Evolutionary conservation across 2,113 vertebrate genomes (phyloP).

Genomic region (Muscicapa adusta): DNA sequence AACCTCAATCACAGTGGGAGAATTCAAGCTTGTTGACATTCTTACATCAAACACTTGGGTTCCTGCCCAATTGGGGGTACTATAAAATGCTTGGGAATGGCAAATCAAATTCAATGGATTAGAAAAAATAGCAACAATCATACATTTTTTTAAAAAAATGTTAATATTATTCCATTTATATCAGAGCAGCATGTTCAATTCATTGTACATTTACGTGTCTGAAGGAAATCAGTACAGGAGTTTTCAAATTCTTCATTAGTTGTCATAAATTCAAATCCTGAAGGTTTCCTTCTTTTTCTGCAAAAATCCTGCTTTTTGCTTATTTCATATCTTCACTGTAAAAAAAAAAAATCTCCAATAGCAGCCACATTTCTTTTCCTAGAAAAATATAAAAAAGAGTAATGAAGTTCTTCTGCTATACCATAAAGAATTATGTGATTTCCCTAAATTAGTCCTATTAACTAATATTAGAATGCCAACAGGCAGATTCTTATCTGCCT

Average conservation of each 20-base stretch:
- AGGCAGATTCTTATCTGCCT: background rate
- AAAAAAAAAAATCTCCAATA: background rate
- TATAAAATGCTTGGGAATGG: background rate
- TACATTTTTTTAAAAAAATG: background rate
- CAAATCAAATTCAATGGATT: background rate
- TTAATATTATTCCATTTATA: background rate
- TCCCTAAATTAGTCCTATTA: background rate
- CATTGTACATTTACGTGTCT: background rate
- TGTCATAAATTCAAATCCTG: background rate
- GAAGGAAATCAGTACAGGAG: background rate
- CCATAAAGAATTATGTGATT: background rate
- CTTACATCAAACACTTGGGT: no score
- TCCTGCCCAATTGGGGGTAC: background rate
- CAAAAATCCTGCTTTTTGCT: background rate
- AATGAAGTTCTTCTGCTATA: background rate
- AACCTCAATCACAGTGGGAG: background rate
- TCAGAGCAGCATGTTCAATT: background rate
- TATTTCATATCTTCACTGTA: background rate
- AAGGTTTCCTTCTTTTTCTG: background rate
- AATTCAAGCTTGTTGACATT: background rate
- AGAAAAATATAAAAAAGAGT: background rate
- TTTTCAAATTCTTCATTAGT: background rate
- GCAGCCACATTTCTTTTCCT: background rate
- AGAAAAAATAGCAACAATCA: background rate
- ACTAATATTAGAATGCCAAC: background rate